A percentile compares a stretch with the other conserved stretches of the same genome.
phyloP scores from a whole-genome alignment of 2,797 vertebrate genomes.

The Falco biarmicus region DNA sequence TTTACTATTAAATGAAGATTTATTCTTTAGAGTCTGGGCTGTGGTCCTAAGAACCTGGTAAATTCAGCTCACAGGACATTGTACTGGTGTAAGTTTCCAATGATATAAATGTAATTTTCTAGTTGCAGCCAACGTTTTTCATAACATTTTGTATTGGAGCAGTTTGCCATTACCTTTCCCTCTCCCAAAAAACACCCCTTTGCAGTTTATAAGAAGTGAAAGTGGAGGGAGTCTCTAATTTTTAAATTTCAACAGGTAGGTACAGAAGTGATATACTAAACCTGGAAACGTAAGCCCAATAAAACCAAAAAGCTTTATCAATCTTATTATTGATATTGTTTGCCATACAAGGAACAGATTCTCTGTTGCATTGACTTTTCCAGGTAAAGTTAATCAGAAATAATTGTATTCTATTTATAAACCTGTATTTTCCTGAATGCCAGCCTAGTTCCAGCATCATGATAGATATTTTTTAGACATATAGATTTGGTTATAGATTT shows the following conservation, averaged over 20 bases:
- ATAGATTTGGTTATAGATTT: not conserved
- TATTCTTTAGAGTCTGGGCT: not conserved
- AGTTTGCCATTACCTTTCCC: not conserved
- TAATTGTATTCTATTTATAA: not conserved
- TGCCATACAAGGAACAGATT: not conserved
- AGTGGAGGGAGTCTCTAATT: not conserved
- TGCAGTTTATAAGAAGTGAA: not conserved
- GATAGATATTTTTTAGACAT: not conserved
- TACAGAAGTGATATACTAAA: not conserved
- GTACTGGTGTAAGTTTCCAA: not conserved
- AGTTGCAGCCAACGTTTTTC: not conserved
- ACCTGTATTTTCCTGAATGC: not conserved
- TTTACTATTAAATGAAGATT: conserved; percentile 13
- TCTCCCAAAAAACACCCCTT: not conserved
- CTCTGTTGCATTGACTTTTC: not conserved
- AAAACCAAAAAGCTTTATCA: not conserved
- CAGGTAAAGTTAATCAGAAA: not conserved
- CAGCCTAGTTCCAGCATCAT: not conserved
- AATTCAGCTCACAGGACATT: not conserved
- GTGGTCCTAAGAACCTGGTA: not conserved
- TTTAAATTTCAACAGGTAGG: not conserved
- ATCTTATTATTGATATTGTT: not conserved
- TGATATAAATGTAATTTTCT: not conserved
- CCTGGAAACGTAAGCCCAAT: not conserved
- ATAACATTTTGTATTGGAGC: not conserved